Conservation (phyloP, 2,113 vertebrate species). For the Aspiorhynchus laticeps region DNA sequence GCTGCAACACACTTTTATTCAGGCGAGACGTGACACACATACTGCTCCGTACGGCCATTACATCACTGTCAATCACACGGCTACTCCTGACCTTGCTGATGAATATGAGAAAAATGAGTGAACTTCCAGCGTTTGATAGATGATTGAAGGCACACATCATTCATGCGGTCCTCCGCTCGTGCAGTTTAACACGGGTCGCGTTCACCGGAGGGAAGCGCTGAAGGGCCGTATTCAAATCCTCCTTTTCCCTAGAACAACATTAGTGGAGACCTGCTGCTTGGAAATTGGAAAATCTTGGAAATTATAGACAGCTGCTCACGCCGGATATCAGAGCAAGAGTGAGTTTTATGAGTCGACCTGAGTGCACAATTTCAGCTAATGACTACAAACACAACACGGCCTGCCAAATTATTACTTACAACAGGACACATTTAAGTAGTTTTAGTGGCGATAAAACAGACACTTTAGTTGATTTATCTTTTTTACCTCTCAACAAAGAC, state of each 20-base stretch:
- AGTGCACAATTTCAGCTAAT: not conserved
- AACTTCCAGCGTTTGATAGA: slow-evolving; percentile 14
- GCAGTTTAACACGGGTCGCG: slow-evolving; percentile 39
- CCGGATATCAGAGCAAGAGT: not conserved
- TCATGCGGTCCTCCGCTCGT: not conserved
- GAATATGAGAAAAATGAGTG: slow-evolving; percentile 25
- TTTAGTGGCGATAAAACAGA: not conserved
- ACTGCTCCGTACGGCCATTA: not conserved
- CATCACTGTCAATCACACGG: slow-evolving; percentile 18
- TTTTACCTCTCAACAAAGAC: too few relatives aligned
- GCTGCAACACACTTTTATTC: not conserved
- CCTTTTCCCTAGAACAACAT: not conserved
- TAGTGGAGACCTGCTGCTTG: not conserved
- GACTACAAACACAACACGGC: not conserved
- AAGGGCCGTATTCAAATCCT: not conserved
- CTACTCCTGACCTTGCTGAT: slow-evolving; percentile 29
- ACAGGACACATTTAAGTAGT: not conserved
- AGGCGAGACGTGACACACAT: slow-evolving; percentile 21
- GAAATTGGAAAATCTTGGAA: not conserved
- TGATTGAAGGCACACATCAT: slow-evolving; percentile 35
- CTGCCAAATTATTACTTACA: not conserved
- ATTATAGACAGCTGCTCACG: not conserved
- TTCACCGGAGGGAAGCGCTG: slow-evolving; percentile 15
- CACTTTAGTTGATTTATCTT: too few relatives aligned
- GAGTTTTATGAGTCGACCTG: not conserved